Conservation (phyloP, 2,113 vertebrate species). For the Odocoileus hemionus region DNA sequence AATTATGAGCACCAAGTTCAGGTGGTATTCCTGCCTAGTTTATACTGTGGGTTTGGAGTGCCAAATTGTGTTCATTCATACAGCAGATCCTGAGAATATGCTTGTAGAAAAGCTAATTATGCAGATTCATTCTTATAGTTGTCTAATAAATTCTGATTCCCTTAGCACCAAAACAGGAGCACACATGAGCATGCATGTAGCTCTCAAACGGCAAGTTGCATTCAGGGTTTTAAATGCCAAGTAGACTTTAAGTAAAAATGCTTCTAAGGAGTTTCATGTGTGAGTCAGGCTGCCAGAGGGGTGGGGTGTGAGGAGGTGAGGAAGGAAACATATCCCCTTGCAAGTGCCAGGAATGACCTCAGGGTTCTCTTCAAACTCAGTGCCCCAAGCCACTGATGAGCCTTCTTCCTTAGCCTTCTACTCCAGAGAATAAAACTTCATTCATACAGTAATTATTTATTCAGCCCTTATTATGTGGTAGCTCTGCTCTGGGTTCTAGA, state of each 20-base stretch:
- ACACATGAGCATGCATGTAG: not conserved
- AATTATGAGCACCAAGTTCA: not conserved
- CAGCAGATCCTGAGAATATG: not conserved
- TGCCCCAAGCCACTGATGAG: not conserved
- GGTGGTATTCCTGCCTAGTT: not conserved
- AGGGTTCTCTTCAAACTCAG: not conserved
- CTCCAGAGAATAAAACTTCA: not conserved
- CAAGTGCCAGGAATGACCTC: not conserved
- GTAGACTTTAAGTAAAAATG: not conserved
- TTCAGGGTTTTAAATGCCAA: not conserved
- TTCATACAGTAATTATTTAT: not conserved
- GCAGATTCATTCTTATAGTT: not conserved
- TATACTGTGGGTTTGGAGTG: not conserved
- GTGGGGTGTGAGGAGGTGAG: not conserved
- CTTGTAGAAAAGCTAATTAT: not conserved
- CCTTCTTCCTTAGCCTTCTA: not conserved
- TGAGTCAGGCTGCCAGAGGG: not conserved
- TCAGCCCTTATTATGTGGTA: not conserved
- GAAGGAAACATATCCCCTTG: not conserved
- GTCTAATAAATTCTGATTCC: not conserved
- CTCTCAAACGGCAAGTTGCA: not conserved
- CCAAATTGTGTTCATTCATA: not conserved
- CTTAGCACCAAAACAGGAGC: not conserved
- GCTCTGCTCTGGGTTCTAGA: not conserved
- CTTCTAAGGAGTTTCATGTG: not conserved